Conservation (phyloP, 2,888 invertebrate species). For the Nomada hirtipes region DNA sequence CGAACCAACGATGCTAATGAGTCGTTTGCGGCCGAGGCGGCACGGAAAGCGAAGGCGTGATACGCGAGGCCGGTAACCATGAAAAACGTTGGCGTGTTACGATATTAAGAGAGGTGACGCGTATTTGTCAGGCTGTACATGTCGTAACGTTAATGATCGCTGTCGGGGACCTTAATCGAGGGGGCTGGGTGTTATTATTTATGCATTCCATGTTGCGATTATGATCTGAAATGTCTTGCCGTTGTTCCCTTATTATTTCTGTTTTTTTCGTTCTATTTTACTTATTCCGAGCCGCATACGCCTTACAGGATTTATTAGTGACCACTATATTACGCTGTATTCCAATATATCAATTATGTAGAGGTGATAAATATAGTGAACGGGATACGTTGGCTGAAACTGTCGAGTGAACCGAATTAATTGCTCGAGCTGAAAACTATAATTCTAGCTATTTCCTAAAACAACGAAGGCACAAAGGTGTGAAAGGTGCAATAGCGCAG, state of each 20-base stretch:
- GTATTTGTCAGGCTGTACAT: conserved; percentile 22
- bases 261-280: no score
- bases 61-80: conserved; percentile 13
- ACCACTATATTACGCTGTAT: no score
- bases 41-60: neutral
- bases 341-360: no score
- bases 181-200: conserved; percentile 45
- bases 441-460: no score
- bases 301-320: no score
- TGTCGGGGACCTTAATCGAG: conserved; percentile 29
- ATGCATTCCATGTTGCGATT: conserved; percentile 54
- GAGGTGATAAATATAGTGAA: no score
- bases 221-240: conserved; percentile 20
- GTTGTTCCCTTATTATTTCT: conserved; percentile 5
- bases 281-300: no score
- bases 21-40: conserved; percentile 1
- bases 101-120: conserved; percentile 18
- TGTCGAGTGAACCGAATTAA: no score
- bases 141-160: conserved; percentile 33
- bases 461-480: no score
- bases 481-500: no score
- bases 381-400: no score
- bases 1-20: conserved; percentile 9
- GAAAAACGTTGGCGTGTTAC: conserved; percentile 26
- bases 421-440: no score